Percentiles rank a stretch among this genome's conserved stretches.
phyloP scores from a whole-genome alignment of 2,888 invertebrate species.

The Pediacus dermestoides region DNA sequence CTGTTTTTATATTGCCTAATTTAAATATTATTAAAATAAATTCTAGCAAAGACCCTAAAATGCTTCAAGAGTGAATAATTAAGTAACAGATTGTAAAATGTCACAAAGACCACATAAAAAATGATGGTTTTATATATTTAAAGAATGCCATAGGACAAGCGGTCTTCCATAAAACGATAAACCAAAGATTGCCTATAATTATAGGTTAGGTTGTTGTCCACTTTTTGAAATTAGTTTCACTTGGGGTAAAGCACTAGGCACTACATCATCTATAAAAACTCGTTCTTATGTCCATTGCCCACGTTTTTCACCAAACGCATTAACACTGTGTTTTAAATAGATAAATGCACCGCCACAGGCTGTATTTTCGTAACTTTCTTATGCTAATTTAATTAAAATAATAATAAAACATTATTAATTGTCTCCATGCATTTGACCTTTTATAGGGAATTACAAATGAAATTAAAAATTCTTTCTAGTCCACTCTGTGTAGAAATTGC shows the following conservation, averaged over 20 bases:
- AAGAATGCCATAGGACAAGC: slow-evolving; percentile 39
- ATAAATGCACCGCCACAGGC: too few species aligned
- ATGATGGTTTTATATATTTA: slow-evolving; percentile 39
- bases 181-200: slow-evolving; percentile 48
- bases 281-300: too few species aligned
- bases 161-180: slow-evolving; percentile 40
- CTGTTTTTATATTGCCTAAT: not conserved
- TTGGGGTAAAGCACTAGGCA: slow-evolving; percentile 29
- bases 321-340: too few species aligned
- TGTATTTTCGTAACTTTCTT: too few species aligned
- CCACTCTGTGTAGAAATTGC: too few species aligned
- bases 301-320: too few species aligned
- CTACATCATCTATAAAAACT: too few species aligned
- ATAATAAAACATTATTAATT: too few species aligned
- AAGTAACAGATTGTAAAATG: slow-evolving; percentile 15
- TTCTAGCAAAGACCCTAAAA: not conserved
- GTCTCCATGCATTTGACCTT: too few species aligned
- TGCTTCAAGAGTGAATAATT: not conserved
- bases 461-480: too few species aligned
- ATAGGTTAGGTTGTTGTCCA: slow-evolving; percentile 44
- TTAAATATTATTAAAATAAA: not conserved
- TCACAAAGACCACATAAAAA: slow-evolving; percentile 30
- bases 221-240: slow-evolving; percentile 46
- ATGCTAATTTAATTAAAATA: too few species aligned
- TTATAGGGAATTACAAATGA: too few species aligned